Conservation (phyloP, 2,888 invertebrate species). For the Orchesella flavescens region DNA sequence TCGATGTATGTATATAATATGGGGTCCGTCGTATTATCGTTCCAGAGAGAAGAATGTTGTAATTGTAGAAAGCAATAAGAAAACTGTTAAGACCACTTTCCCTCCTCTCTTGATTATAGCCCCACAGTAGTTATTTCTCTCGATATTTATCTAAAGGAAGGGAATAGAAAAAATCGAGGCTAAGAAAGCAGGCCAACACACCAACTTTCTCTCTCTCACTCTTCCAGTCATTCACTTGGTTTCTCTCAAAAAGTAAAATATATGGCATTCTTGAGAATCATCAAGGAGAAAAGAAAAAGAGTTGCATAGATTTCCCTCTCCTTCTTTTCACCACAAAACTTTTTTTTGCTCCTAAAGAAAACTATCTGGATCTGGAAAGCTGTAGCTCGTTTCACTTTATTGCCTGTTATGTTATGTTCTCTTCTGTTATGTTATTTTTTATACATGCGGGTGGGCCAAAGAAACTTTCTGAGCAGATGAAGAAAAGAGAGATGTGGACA, state of each 20-base stretch:
- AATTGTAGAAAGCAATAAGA: constrained; percentile 16
- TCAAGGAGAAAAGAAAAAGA: not conserved
- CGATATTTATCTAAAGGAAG: constrained; percentile 28
- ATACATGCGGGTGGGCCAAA: not conserved
- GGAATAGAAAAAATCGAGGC: not conserved
- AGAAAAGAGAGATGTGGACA: not conserved
- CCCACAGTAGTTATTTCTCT: constrained; percentile 2
- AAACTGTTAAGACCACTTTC: constrained; percentile 27
- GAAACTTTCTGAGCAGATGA: not conserved
- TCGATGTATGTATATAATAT: too few relatives aligned
- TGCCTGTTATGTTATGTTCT: constrained; percentile 37
- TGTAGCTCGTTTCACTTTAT: constrained; percentile 39
- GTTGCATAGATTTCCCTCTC: constrained; percentile 7
- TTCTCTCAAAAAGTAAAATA: too few relatives aligned
- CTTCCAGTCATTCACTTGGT: not conserved
- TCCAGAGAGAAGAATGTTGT: not conserved
- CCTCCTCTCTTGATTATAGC: constrained; percentile 13
- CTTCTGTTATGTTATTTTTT: not conserved
- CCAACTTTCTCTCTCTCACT: not conserved
- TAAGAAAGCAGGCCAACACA: not conserved
- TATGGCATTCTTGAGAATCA: too few relatives aligned
- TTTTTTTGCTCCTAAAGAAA: not conserved
- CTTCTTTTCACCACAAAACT: not conserved
- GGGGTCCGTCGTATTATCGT: too few relatives aligned
- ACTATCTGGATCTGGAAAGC: too few relatives aligned